Percentiles rank a stretch among this genome's conserved stretches.
Evolutionary conservation across 2,888 invertebrate genomes (phyloP).

Genomic region (Trachelus stipa): DNA sequence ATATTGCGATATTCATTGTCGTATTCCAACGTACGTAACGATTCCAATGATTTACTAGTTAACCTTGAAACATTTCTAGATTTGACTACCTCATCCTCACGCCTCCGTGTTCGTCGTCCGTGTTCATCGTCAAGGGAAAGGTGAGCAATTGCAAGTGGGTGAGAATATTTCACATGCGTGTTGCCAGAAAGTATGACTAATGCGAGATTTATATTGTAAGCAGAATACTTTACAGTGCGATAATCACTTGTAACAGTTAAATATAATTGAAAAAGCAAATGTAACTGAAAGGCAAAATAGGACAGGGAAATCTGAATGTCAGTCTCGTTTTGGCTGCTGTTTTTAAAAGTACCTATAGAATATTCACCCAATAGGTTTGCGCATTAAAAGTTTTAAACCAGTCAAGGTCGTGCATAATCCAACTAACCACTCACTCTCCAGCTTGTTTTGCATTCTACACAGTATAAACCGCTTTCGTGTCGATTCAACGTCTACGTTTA

Average conservation of each 20-base stretch:
- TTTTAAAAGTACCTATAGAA: not conserved
- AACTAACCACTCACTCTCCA: conserved; percentile 31
- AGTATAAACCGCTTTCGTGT: not conserved
- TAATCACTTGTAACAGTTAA: not conserved
- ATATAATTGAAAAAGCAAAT: not conserved
- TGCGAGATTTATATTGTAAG: not conserved
- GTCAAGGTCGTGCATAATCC: conserved; percentile 48
- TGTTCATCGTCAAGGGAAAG: not conserved
- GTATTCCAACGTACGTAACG: not conserved
- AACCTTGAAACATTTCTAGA: not conserved
- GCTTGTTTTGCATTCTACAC: not conserved
- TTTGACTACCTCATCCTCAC: not conserved
- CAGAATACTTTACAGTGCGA: not conserved
- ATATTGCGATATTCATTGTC: not conserved
- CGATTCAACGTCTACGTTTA: not conserved
- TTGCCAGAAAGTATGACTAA: not conserved
- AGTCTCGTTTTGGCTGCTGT: not conserved
- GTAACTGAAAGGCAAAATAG: not conserved
- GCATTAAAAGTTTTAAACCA: not conserved
- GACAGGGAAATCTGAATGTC: not conserved
- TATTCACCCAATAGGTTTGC: not conserved
- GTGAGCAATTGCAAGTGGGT: not conserved
- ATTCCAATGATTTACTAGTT: not conserved
- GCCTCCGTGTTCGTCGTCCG: not conserved
- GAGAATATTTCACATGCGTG: not conserved